Evolutionary conservation across 2,113 vertebrate genomes (phyloP).

Genomic region (Chaetorhynchus papuensis): DNA sequence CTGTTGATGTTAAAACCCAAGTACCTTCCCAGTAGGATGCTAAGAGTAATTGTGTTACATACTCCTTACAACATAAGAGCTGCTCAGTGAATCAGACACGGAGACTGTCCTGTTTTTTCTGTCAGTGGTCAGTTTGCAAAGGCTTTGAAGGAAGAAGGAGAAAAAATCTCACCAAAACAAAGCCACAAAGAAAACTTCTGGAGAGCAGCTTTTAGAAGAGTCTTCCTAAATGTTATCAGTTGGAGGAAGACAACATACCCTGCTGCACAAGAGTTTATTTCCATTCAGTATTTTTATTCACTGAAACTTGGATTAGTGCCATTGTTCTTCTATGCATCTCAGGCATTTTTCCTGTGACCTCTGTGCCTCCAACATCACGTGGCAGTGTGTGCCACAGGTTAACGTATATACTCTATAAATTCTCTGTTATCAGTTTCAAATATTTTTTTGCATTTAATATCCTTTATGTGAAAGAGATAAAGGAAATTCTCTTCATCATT

Average conservation of each 20-base stretch:
- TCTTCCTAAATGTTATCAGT: neutral
- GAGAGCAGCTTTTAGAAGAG: neutral
- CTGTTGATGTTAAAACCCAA: neutral
- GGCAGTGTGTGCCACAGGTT: neutral
- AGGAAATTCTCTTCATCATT: neutral
- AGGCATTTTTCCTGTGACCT: neutral
- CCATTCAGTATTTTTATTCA: neutral
- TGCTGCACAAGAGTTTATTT: constrained; percentile 1
- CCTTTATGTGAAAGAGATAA: neutral
- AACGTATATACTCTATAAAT: neutral
- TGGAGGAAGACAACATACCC: neutral
- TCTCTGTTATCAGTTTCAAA: neutral
- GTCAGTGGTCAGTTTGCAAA: neutral
- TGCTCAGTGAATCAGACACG: neutral
- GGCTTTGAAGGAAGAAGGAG: neutral
- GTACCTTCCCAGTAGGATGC: neutral
- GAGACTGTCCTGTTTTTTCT: neutral
- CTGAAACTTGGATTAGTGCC: neutral
- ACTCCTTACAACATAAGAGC: neutral
- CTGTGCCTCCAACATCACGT: neutral
- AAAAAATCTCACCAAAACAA: neutral
- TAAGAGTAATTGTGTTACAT: neutral
- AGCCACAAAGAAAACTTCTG: neutral
- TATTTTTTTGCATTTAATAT: neutral
- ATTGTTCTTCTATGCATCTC: neutral